Evolutionary conservation across 2,888 invertebrate species (phyloP).

Genomic region (Tiphia femorata): DNA sequence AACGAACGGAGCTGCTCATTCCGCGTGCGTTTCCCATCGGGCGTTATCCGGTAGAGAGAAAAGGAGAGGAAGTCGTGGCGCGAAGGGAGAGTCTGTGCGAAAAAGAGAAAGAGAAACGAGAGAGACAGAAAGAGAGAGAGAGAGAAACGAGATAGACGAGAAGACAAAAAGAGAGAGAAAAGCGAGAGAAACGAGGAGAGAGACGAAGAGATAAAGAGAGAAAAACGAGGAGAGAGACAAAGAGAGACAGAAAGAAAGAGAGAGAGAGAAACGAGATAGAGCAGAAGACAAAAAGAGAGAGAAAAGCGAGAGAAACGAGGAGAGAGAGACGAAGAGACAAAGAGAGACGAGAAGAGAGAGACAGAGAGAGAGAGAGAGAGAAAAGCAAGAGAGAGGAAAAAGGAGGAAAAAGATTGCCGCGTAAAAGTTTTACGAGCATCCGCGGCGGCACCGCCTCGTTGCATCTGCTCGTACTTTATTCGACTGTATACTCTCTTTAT

Average conservation of each 20-base stretch:
- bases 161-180: not conserved
- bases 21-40: not conserved
- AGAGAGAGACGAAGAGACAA: too few species aligned
- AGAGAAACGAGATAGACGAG: too few species aligned
- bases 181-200: conserved; percentile 1
- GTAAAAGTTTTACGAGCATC: conserved; percentile 61
- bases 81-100: not conserved
- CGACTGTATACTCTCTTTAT: conserved; percentile 41
- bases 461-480: conserved; percentile 56
- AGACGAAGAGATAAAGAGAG: conserved; percentile 34
- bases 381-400: conserved; percentile 15
- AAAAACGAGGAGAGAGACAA: too few species aligned
- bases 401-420: conserved; percentile 42
- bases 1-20: not conserved
- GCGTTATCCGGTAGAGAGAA: conserved; percentile 1
- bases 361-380: not conserved
- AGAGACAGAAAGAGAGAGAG: conserved; percentile 4
- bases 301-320: conserved; percentile 13
- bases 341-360: too few species aligned
- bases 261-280: conserved; percentile 2
- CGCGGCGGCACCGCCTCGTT: conserved; percentile 48
- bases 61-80: not conserved
- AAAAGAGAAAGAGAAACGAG: too few species aligned
- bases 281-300: conserved; percentile 25
- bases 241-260: not conserved